These are phyloP conservation scores for Zaprionus taronus DNA, from an alignment of 1,140 invertebrate genomes.

Conservation along the genomic window DNA sequence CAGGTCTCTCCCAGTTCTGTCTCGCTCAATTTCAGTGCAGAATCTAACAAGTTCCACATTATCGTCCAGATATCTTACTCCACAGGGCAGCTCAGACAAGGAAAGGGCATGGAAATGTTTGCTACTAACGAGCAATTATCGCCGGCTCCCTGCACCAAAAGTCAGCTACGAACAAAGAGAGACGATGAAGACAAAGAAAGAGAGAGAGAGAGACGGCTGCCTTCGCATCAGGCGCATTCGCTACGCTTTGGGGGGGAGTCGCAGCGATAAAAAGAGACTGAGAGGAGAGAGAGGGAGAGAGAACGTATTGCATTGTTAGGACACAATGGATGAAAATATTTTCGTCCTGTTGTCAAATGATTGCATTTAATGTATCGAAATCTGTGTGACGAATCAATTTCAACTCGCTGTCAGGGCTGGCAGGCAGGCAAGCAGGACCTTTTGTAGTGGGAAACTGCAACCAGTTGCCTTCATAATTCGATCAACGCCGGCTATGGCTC, in stretches of 20 bases:
- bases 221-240: slow-evolving; percentile 65
- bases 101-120: slow-evolving; percentile 57
- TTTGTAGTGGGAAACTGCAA: slow-evolving; percentile 48
- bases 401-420: slow-evolving; percentile 38
- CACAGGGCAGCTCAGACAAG: slow-evolving; percentile 7
- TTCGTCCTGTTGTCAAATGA: slow-evolving; percentile 84
- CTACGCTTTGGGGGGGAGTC: slow-evolving; percentile 80
- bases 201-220: slow-evolving; percentile 6
- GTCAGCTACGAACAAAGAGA: slow-evolving; percentile 11
- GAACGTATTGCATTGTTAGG: slow-evolving; percentile 60
- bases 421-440: slow-evolving; percentile 11
- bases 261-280: slow-evolving; percentile 22
- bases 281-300: background rate
- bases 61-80: slow-evolving; percentile 29
- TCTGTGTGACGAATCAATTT: slow-evolving; percentile 83
- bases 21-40: slow-evolving; percentile 18
- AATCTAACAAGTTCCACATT: slow-evolving; percentile 19
- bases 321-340: slow-evolving; percentile 84
- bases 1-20: background rate
- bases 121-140: slow-evolving; percentile 83
- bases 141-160: slow-evolving; percentile 54
- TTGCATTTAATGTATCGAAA: slow-evolving; percentile 84
- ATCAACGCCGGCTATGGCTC: slow-evolving; percentile 43
- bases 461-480: slow-evolving; percentile 76
- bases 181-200: slow-evolving; percentile 25